Conservation (phyloP, 2,797 vertebrate genomes). For the Gephyroberyx darwinii region DNA sequence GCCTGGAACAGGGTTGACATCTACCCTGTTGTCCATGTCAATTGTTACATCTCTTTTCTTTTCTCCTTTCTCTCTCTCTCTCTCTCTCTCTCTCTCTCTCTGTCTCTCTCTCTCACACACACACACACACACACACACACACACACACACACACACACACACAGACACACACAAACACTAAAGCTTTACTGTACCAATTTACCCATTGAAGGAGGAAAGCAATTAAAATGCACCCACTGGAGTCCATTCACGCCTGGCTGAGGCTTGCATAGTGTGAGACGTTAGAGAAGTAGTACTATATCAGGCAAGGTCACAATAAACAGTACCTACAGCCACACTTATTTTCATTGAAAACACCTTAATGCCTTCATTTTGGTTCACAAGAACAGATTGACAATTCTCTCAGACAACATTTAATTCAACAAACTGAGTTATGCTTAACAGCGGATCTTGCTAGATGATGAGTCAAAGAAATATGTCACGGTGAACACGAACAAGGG, state of each 20-base stretch:
- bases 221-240: neutral
- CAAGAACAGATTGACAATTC: too few species aligned
- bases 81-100: too few species aligned
- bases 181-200: neutral
- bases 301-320: neutral
- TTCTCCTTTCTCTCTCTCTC: neutral
- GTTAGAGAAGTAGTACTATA: neutral
- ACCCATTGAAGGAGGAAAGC: neutral
- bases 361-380: too few species aligned
- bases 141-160: neutral
- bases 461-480: too few species aligned
- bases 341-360: neutral
- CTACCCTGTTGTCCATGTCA: neutral
- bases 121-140: neutral
- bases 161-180: neutral
- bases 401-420: too few species aligned
- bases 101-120: too few species aligned
- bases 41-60: neutral
- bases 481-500: too few species aligned
- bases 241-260: neutral
- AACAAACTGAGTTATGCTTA: too few species aligned
- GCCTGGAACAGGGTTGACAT: neutral
- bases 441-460: too few species aligned
- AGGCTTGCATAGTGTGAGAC: neutral
- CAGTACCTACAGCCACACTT: neutral